phyloP scores from a whole-genome alignment of 2,797 vertebrate genomes.

The Lycodopsis pacificus region DNA sequence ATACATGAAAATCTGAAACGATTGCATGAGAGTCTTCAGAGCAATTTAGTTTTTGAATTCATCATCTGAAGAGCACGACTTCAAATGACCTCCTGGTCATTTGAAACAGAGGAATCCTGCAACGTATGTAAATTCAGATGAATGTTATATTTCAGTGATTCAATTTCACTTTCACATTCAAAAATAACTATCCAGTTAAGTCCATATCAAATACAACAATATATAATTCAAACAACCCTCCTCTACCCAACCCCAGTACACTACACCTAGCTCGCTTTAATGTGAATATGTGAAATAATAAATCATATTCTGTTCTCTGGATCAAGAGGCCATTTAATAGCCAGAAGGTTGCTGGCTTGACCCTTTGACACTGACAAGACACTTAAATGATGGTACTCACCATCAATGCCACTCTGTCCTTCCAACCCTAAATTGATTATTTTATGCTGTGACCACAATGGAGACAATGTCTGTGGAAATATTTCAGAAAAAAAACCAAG shows the following conservation, averaged over 20 bases:
- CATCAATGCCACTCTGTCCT: constrained; percentile 33
- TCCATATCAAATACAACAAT: neutral
- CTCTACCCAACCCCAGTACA: neutral
- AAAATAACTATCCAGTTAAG: neutral
- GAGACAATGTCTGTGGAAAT: neutral
- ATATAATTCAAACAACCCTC: neutral
- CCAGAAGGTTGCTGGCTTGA: constrained; percentile 35
- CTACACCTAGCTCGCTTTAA: neutral
- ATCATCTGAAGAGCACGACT: neutral
- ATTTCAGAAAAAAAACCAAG: neutral
- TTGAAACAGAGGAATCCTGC: neutral
- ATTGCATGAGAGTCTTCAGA: neutral
- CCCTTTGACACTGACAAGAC: constrained; percentile 43
- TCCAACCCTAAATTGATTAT: constrained; percentile 29
- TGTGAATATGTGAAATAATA: neutral
- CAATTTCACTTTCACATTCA: neutral
- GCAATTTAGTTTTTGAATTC: neutral
- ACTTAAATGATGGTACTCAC: constrained; percentile 33
- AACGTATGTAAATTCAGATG: neutral
- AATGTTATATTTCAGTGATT: neutral
- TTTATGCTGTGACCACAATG: neutral
- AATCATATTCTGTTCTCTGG: neutral
- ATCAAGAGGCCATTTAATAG: constrained; percentile 14
- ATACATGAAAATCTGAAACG: neutral
- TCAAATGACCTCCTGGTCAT: neutral